Evolutionary conservation across 2,888 invertebrate genomes (phyloP).

Genomic region (Baccha elongata): DNA sequence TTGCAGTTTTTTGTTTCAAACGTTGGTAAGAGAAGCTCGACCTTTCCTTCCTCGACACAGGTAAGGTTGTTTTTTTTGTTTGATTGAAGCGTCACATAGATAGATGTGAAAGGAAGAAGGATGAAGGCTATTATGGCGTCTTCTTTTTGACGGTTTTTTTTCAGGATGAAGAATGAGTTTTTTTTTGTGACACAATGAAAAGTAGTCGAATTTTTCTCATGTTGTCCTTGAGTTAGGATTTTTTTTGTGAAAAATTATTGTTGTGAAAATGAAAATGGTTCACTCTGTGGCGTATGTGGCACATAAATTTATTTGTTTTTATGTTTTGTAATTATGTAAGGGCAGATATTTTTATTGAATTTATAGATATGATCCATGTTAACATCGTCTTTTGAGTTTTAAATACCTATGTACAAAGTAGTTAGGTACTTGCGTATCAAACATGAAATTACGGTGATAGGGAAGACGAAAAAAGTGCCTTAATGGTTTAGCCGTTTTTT

Average conservation of each 20-base stretch:
- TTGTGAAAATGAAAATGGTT: neutral
- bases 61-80: neutral
- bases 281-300: constrained; percentile 44
- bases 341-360: too few species aligned
- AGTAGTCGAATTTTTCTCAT: neutral
- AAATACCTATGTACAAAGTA: too few species aligned
- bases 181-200: constrained; percentile 25
- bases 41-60: neutral
- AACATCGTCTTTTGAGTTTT: too few species aligned
- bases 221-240: neutral
- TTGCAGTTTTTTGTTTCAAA: constrained; percentile 4
- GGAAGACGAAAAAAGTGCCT: too few species aligned
- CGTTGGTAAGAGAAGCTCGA: too few species aligned
- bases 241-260: neutral
- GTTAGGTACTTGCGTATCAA: too few species aligned
- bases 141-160: neutral
- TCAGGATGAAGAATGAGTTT: neutral
- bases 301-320: constrained; percentile 22
- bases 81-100: constrained; percentile 18
- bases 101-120: neutral
- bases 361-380: too few species aligned
- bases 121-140: neutral
- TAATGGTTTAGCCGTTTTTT: too few species aligned
- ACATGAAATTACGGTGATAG: too few species aligned
- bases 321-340: too few species aligned